A percentile compares a stretch with the other conserved stretches of the same genome.
phyloP scores from a whole-genome alignment of 1,140 invertebrate species.

The Aphelenchoides fujianensis region DNA sequence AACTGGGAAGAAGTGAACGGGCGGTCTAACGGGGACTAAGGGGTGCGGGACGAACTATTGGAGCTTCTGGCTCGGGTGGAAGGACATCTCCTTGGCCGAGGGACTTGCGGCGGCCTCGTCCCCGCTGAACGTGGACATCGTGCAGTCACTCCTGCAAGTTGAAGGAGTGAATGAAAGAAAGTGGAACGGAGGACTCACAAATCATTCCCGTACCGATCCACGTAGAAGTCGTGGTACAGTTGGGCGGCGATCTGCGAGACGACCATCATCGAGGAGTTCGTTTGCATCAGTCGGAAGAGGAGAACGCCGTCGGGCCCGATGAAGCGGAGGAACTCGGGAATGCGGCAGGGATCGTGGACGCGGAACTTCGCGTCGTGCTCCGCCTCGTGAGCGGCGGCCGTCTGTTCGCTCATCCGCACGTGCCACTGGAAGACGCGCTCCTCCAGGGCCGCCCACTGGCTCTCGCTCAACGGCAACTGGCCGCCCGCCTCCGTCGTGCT shows the following conservation, averaged over 20 bases:
- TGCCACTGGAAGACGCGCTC: background rate
- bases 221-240: slow-evolving; percentile 20
- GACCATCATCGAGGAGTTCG: slow-evolving; percentile 22
- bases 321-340: slow-evolving; percentile 15
- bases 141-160: no score
- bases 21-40: no score
- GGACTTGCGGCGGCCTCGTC: no score
- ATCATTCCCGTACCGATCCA: background rate
- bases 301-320: slow-evolving; percentile 25
- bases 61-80: no score
- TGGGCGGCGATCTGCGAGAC: background rate
- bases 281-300: slow-evolving; percentile 30
- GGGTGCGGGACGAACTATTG: no score
- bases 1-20: no score
- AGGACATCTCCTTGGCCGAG: no score
- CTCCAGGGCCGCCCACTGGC: background rate
- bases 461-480: background rate
- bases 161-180: background rate
- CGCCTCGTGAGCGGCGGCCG: background rate
- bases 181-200: background rate
- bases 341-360: background rate
- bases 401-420: background rate
- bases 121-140: no score
- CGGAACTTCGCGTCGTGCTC: background rate
- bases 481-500: background rate